These are phyloP conservation scores for Chelon auratus DNA, from an alignment of 2,797 vertebrate species.

Conservation along the genomic window DNA sequence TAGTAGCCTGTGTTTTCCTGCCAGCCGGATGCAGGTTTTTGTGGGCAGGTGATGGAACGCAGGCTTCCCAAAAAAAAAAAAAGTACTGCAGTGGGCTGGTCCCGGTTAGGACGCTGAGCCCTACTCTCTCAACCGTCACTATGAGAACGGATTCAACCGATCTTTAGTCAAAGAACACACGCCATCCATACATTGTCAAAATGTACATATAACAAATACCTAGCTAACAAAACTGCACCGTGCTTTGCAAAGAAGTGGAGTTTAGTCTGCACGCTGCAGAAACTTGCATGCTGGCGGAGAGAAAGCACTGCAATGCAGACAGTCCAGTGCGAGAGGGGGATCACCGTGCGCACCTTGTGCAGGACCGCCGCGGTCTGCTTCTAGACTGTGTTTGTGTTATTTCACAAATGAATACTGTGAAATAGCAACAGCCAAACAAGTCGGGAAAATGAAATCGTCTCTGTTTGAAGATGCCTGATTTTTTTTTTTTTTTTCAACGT, in stretches of 20 bases:
- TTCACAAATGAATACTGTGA: slow-evolving; percentile 8
- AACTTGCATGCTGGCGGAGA: slow-evolving; percentile 76
- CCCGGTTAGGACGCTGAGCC: slow-evolving; percentile 60
- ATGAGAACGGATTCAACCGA: slow-evolving; percentile 3
- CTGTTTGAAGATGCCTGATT: slow-evolving; percentile 12
- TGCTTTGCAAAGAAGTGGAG: slow-evolving; percentile 33
- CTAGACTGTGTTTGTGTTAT: slow-evolving; percentile 35
- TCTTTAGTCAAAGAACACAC: neutral
- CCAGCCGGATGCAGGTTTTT: slow-evolving; percentile 34
- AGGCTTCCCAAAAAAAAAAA: slow-evolving; percentile 52
- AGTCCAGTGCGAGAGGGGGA: slow-evolving; percentile 58
- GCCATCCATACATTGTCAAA: neutral
- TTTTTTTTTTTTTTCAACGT: slow-evolving; percentile 13
- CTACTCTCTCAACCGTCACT: slow-evolving; percentile 21
- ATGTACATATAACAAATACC: neutral
- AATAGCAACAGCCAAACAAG: neutral
- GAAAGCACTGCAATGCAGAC: slow-evolving; percentile 88
- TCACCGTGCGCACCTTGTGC: slow-evolving; percentile 69
- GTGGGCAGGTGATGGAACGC: slow-evolving; percentile 66
- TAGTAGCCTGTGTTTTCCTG: slow-evolving; percentile 15
- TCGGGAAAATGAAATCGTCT: slow-evolving; percentile 2
- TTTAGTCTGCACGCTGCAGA: slow-evolving; percentile 65
- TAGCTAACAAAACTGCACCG: neutral
- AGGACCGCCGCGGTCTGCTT: slow-evolving; percentile 52
- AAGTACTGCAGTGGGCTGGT: slow-evolving; percentile 84